These are phyloP conservation scores for Ernsta delagoae DNA, from an alignment of 2,888 invertebrate species.

Conservation along the genomic window DNA sequence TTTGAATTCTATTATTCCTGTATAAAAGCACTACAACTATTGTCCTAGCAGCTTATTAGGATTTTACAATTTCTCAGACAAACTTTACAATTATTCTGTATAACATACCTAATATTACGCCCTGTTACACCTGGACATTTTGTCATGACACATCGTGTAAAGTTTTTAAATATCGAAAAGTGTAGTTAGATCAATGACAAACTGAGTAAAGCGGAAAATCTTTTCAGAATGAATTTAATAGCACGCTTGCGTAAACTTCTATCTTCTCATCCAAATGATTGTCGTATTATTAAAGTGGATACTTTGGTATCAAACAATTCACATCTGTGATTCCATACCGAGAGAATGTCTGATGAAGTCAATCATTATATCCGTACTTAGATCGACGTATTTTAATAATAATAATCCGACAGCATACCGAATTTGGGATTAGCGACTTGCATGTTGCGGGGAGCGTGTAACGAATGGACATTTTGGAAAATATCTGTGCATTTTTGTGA, in stretches of 20 bases:
- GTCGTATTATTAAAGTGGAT: not conserved
- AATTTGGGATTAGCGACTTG: conserved; percentile 58
- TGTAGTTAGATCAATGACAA: no score
- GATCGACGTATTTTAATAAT: conserved; percentile 20
- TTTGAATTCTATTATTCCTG: no score
- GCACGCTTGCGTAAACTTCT: not conserved
- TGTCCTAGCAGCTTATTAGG: no score
- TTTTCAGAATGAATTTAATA: not conserved
- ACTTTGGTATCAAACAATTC: conserved; percentile 13
- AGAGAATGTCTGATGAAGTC: conserved; percentile 20
- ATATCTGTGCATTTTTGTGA: no score
- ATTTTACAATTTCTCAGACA: no score
- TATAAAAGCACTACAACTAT: no score
- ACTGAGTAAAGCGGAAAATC: no score
- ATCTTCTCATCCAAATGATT: not conserved
- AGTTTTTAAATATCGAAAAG: no score
- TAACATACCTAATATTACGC: no score
- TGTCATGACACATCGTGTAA: no score
- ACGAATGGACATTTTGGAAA: not conserved
- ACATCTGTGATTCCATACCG: conserved; percentile 6
- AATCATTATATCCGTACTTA: conserved; percentile 30
- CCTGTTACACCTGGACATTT: no score
- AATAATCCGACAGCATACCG: conserved; percentile 46
- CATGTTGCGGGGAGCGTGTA: conserved; percentile 40
- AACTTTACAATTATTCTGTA: no score